Conservation (phyloP, 2,888 invertebrate genomes). For the Diloba caeruleocephala region DNA sequence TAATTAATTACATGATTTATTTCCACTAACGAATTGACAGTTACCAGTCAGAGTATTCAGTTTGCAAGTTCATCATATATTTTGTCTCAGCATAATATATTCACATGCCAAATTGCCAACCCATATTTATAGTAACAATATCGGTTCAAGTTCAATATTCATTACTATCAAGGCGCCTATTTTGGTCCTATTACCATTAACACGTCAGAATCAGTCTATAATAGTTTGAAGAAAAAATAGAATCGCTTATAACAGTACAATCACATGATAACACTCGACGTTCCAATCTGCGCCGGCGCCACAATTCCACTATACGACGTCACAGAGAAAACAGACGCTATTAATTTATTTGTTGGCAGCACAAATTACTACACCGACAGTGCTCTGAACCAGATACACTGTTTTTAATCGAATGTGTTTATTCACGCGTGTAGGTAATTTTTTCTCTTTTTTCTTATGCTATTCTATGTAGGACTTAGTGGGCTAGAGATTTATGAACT, state of each 20-base stretch:
- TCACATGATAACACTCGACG: constrained; percentile 63
- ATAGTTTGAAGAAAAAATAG: constrained; percentile 31
- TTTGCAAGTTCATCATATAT: too few relatives aligned
- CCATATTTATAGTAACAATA: background rate
- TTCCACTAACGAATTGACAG: too few relatives aligned
- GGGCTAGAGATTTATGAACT: too few relatives aligned
- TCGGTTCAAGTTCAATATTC: constrained; percentile 15
- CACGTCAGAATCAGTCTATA: constrained; percentile 28
- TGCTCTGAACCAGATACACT: constrained; percentile 32
- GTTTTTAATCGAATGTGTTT: constrained; percentile 15
- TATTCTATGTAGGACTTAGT: too few relatives aligned
- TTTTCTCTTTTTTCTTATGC: too few relatives aligned
- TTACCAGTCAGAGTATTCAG: too few relatives aligned
- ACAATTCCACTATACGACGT: constrained; percentile 45
- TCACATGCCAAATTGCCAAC: background rate
- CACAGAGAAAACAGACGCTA: constrained; percentile 48
- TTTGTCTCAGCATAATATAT: background rate
- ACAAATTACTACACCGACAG: constrained; percentile 23
- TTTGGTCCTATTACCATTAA: constrained; percentile 15
- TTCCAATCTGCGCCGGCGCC: constrained; percentile 60
- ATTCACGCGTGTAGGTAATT: background rate
- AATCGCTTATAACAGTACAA: constrained; percentile 46
- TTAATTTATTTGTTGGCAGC: constrained; percentile 41
- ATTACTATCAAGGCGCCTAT: constrained; percentile 12
- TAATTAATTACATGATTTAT: too few relatives aligned